These are phyloP conservation scores for Andrena haemorrhoa DNA, from an alignment of 2,888 invertebrate genomes.

Conservation along the genomic window DNA sequence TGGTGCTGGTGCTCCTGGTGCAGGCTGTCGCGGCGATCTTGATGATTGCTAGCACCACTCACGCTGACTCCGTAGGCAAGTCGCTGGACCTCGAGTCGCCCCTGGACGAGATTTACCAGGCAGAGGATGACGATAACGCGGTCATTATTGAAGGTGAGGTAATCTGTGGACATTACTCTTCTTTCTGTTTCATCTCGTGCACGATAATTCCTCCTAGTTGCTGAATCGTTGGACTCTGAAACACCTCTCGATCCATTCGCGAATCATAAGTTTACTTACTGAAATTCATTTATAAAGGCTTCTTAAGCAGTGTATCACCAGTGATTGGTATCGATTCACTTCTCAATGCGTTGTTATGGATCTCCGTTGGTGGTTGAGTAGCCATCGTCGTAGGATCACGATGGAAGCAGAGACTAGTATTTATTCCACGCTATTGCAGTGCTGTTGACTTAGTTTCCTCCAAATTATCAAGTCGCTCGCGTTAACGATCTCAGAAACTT, in stretches of 20 bases:
- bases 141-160: constrained; percentile 73
- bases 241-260: too few relatives aligned
- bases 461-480: not conserved
- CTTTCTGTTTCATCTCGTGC: not conserved
- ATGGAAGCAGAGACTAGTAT: too few relatives aligned
- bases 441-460: too few relatives aligned
- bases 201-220: too few relatives aligned
- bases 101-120: constrained; percentile 24
- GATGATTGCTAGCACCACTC: not conserved
- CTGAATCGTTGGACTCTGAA: too few relatives aligned
- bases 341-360: not conserved
- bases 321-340: not conserved
- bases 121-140: constrained; percentile 66
- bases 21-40: constrained; percentile 32
- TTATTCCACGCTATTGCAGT: too few relatives aligned
- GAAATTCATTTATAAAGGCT: not conserved
- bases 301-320: too few relatives aligned
- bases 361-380: not conserved
- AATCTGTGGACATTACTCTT: not conserved
- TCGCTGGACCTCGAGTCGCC: constrained; percentile 17
- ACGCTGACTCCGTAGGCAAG: constrained; percentile 21
- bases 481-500: not conserved
- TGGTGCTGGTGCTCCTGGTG: constrained; percentile 51
- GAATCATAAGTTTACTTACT: too few relatives aligned
- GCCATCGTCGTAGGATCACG: too few relatives aligned